Evolutionary conservation across 2,888 invertebrate genomes (phyloP), one percentile per base, ranked within the genome.

Genomic region (Caenorhabditis virilis): DNA sequence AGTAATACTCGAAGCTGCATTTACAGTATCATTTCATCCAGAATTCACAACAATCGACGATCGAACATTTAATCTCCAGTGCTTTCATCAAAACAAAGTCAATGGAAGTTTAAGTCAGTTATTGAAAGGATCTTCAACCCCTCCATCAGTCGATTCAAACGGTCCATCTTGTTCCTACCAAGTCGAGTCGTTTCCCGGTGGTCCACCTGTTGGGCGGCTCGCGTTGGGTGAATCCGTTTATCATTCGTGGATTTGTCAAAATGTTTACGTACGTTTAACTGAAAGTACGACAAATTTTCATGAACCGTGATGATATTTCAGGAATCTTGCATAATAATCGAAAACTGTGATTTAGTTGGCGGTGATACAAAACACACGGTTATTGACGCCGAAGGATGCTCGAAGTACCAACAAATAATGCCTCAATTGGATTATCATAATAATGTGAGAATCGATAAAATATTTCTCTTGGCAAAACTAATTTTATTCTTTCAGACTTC

Each of bases 31-130:
- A 2, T 79, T 79, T 48, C 77, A 78, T 55, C 75, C 70, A 2
- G 72, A 78, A 35, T 79, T 77, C 57, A 72, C 77, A 13, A 78
- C 78, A 2, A 54, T 51, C n/a, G 72, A 69, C 46, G 79, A 78
- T 53, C 64, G 73, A 27, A 41, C 78, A 16, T 79, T 73, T 57
- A 60, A 74, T 26, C 53, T 79, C 41, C 56, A 72, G 22, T 79
- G 79, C 43, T 69, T 76, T 27, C 77, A 79, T 58, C 64, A 66
- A 30, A 30, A 30, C 7, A 30, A 30, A 36, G 13, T 36, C 1
- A 61, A 61, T 35, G 53, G 53, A 46, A 35, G 51, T 0, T 48
- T 50, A 9, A 49, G 41, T 23, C 48, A 52, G 11, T 23, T 61
- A 6, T 35, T 53, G 20, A 55, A 55, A 11, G 64, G 64, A 30